phyloP scores from a whole-genome alignment of 1,140 invertebrate species.

The Lasaia peninsularis region DNA sequence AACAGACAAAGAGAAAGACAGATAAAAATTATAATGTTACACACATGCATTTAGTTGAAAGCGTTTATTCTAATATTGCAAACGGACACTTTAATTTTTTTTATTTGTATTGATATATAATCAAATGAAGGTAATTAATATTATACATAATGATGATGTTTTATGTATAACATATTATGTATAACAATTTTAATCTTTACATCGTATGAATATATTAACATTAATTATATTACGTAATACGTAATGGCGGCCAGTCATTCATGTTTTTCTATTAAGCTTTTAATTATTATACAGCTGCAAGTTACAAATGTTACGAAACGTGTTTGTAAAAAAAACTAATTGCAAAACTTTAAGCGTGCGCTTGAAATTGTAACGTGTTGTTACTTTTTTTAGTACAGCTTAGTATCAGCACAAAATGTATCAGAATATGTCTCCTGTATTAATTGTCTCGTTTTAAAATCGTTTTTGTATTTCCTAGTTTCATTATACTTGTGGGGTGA shows the following conservation, averaged over 20 bases:
- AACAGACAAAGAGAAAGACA: no score
- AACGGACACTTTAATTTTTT: no score
- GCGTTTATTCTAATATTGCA: no score
- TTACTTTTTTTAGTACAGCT: neutral
- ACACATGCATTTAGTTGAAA: no score
- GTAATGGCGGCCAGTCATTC: neutral
- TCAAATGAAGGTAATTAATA: no score
- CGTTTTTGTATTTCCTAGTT: no score
- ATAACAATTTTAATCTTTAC: neutral
- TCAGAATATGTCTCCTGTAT: neutral
- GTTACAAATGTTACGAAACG: neutral
- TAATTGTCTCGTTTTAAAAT: neutral
- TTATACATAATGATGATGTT: no score
- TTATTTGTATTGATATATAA: no score
- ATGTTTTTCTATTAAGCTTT: constrained; percentile 5
- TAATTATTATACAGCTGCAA: neutral
- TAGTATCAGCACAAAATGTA: no score
- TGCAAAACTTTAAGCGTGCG: constrained; percentile 2
- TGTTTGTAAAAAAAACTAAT: constrained; percentile 7
- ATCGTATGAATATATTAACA: neutral
- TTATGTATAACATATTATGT: no score
- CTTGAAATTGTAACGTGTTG: neutral
- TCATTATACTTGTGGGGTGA: no score
- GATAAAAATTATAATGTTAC: no score
- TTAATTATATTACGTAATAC: neutral